Conservation (phyloP, 2,888 invertebrate genomes). For the Drosophila siamana region DNA sequence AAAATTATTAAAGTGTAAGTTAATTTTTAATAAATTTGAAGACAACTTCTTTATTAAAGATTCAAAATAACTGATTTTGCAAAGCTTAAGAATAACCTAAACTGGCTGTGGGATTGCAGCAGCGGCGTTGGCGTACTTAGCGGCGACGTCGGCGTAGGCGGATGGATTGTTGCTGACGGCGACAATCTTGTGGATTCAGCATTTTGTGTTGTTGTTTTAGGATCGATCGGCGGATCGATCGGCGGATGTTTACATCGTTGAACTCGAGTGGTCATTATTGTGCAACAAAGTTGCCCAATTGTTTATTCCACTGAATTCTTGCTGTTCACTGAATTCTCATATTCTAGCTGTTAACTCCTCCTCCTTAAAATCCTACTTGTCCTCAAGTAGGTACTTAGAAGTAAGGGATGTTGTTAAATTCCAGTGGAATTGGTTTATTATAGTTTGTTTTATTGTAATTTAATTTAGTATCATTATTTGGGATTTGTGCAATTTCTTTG, state of each 20-base stretch:
- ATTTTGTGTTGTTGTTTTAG: background rate
- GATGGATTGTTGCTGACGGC: background rate
- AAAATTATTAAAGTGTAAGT: too few species aligned
- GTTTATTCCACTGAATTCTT: background rate
- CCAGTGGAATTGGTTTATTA: background rate
- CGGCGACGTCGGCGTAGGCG: background rate
- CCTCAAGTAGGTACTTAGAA: constrained; percentile 6
- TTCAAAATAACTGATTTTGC: background rate
- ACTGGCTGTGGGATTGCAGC: background rate
- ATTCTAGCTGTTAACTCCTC: background rate
- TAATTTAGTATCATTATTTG: background rate
- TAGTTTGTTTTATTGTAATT: background rate
- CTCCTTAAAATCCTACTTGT: constrained; percentile 5
- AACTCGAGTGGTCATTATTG: background rate
- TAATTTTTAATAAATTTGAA: background rate
- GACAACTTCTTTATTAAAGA: background rate
- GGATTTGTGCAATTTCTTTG: background rate
- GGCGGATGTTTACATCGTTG: background rate
- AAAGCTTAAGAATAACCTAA: background rate
- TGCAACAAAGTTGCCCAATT: background rate
- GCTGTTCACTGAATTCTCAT: too few species aligned
- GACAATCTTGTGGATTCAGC: background rate
- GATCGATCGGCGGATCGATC: background rate
- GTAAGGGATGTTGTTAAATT: constrained; percentile 9
- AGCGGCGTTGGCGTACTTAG: background rate